Base-by-base conservation (phyloP, 2,797 vertebrate species). In the Mionectes olivaceus region DNA sequence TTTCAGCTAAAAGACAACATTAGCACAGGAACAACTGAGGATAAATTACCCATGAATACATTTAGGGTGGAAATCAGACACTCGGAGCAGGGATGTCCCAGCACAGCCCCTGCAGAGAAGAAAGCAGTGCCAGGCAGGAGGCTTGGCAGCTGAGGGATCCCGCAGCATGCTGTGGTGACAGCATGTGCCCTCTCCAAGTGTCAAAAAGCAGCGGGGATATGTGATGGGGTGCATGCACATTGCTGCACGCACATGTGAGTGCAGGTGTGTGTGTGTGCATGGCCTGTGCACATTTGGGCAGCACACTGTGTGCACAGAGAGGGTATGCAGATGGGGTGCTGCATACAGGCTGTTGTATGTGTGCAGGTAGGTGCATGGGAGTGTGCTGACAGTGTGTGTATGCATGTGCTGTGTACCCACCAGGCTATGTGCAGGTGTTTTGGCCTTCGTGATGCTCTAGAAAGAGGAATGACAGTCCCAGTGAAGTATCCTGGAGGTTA, bases 1-100 rank as follows among this genome's bases (percentile, higher is more conserved):
- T 94, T 96, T 96, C 91, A 95, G 94, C 95, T 96, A 87, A 94
- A 96, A 96, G 78, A 93, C 70, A 95, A 91, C 17, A 43, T 96
- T 96, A 96, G 95, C 56, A 63, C 93, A 83, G 68, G 79, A 92
- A 91, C 44, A 81, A 92, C 89, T 60, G 87, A 82, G 84, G 84
- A 96, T 92, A 76, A 92, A 95, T 96, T 96, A 93, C 83, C 96
- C 56, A 53, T 80, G 63, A 95, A 94, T 94, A 93, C 75, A 78
- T 94, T 94, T 92, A 89, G 30, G 69, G 84, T 85, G 56, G 91
- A 92, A 95, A 94, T 85, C 24, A 91, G 91, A 91, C 94, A 91
- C 87, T 67, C 19, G 0, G 75, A 95, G 74, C 63, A 43, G 47
- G 70, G 46, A 80, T 49, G 83, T 77, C 87, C 79, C 85, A 87